A percentile compares a stretch with the other conserved stretches of the same genome.
phyloP scores from a whole-genome alignment of 1,140 invertebrate species.

The Bombus turneri region DNA sequence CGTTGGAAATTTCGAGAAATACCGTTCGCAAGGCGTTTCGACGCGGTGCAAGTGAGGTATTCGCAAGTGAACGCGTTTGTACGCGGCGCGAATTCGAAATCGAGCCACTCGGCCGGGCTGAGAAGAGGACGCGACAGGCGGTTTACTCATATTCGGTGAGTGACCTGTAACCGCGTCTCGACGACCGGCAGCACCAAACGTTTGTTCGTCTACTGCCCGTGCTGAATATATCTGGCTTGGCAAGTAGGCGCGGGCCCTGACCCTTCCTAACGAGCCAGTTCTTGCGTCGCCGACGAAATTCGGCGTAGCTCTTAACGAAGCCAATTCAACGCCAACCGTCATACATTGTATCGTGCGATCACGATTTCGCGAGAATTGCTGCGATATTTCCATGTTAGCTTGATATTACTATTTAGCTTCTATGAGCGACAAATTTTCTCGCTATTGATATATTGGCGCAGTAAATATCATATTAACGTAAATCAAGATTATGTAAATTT shows the following conservation, averaged over 20 bases:
- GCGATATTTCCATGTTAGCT: too few relatives aligned
- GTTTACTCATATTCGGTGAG: constrained; percentile 81
- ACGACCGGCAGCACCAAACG: constrained; percentile 77
- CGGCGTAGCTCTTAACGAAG: constrained; percentile 44
- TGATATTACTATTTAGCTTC: too few relatives aligned
- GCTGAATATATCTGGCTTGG: constrained; percentile 78
- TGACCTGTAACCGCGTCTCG: constrained; percentile 78
- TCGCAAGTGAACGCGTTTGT: constrained; percentile 21
- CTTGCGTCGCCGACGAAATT: constrained; percentile 39
- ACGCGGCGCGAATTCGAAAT: constrained; percentile 45
- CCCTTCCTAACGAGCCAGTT: constrained; percentile 74
- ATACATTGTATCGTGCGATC: background rate
- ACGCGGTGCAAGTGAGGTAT: background rate
- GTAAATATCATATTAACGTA: too few relatives aligned
- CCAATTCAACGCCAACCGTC: constrained; percentile 27
- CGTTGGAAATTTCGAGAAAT: background rate
- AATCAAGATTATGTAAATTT: too few relatives aligned
- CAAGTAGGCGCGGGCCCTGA: constrained; percentile 71
- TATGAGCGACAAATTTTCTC: too few relatives aligned
- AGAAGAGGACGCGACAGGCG: constrained; percentile 55
- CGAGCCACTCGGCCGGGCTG: constrained; percentile 4
- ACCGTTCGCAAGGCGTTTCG: background rate
- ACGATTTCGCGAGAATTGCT: background rate
- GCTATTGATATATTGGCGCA: too few relatives aligned
- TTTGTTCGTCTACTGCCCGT: constrained; percentile 77